Base-by-base conservation (phyloP, 2,113 vertebrate species). In the Paradisaea rubra region DNA sequence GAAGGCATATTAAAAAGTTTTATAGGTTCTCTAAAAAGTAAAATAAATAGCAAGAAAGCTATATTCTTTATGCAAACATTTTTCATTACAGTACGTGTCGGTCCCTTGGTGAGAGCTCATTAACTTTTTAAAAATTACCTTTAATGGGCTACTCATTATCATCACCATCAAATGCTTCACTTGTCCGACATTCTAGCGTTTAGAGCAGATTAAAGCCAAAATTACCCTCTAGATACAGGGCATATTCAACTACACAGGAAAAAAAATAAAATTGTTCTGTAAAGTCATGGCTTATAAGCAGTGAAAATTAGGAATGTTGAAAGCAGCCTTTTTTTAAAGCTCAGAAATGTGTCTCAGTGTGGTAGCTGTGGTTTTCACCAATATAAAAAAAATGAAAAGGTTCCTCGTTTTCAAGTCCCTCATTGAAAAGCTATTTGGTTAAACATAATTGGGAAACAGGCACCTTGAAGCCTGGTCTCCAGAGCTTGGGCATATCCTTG, bases 1-100 rank as follows among this genome's bases (percentile, higher is more conserved):
- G 97, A 97, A 96, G 96, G 88, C 91, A 95, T 96, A 97, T 98
- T 97, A 97, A 97, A 94, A 98, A 97, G 88, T 97, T 97, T 97
- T 97, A 98, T 96, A 86, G 94, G 69, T 89, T 82, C 91, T 94
- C 94, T 96, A 95, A 96, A 95, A 96, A 97, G 89, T 96, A 96
- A 97, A 97, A 98, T 97, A 98, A 98, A 98, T 94, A 97, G 88
- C 42, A 33, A 80, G 91, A 79, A 97, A 97, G 92, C 91, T 88
- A 92, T 95, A 94, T 93, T 72, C 13, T 83, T 97, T 96, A 94
- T 95, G 66, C 47, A 85, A 97, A 97, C 94, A 95, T 97, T 97
- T 97, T 97, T 97, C 88, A 94, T 96, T 97, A 96, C 78, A 94
- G 96, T 95, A 88, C 7, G 21, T 93, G 95, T 95, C 22, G 2